These are phyloP conservation scores for Hydractinia echinata DNA, from an alignment of 30 jellyfish, hydroid and myxozoan genomes.

Conservation along the genomic window DNA sequence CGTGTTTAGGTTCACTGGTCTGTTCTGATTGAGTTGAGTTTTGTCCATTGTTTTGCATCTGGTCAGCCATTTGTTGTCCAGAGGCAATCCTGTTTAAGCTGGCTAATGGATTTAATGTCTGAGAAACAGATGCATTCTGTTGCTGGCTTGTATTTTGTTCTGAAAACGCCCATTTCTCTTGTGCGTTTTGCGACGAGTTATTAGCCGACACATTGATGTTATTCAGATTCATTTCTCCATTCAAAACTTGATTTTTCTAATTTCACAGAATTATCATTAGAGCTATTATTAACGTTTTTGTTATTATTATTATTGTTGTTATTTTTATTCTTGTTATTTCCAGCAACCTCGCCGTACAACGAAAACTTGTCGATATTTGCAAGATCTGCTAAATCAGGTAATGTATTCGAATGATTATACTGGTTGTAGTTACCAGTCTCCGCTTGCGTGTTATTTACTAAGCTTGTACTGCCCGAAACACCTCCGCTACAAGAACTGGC, in stretches of 20 bases:
- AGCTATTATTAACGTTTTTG: too few relatives aligned
- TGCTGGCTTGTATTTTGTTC: neutral
- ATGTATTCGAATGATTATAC: neutral
- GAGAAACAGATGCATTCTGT: constrained; percentile 7
- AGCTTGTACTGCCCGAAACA: neutral
- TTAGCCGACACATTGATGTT: too few relatives aligned
- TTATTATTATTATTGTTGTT: too few relatives aligned
- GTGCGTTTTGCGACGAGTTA: neutral
- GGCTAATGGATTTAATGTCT: neutral
- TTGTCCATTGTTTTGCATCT: neutral
- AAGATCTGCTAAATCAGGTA: neutral
- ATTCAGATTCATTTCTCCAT: neutral
- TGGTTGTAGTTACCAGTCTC: neutral
- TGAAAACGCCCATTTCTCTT: constrained; percentile 16
- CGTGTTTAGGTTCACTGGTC: neutral
- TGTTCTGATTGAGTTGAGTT: neutral
- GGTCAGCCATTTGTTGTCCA: neutral
- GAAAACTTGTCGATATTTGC: too few relatives aligned
- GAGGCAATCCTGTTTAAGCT: neutral
- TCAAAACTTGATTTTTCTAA: constrained; percentile 10
- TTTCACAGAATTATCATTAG: too few relatives aligned
- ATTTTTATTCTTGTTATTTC: neutral
- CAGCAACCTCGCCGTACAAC: neutral
- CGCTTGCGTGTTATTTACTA: neutral
- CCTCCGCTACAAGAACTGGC: constrained; percentile 2